Base-by-base conservation (phyloP, 2,113 vertebrate species). In the Podarcis cretensis region DNA sequence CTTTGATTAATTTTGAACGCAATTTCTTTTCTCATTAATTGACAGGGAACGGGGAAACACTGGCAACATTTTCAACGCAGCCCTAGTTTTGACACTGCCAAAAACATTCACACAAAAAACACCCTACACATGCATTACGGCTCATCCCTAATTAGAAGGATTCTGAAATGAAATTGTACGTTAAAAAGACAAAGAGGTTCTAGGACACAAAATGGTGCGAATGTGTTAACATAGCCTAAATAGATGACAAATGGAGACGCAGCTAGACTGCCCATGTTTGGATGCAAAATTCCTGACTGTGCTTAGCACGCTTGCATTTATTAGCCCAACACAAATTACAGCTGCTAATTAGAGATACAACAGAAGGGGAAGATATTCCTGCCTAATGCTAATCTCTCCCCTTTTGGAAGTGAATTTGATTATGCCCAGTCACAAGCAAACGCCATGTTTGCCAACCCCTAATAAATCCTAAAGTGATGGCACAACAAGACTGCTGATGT, bases 361-460 rank as follows among this genome's bases (percentile, higher is more conserved):
- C 63, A 91, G 89, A 81, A 93, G 88, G 93, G 57, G 87, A 92
- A 92, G 88, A 93, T 79, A 89, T 0, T 90, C 90, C 85, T 92
- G 83, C 77, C 73, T 57, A 40, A 88, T 75, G 75, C 76, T 93
- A 92, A 94, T 93, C 57, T 90, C 5, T 16, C 57, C 4, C 90
- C 74, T 83, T 91, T 94, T 89, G 77, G 78, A 95, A 89, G 87
- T 89, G 88, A 96, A 95, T 93, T 54, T 93, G 91, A 94, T 96
- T 95, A 95, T 27, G 86, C 18, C 16, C 86, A 92, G 75, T 43
- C 84, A 88, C 54, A 80, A 92, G 74, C 57, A 89, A 93, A 94
- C 76, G 84, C 71, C 89, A 0, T 93, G 92, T 89, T 88, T 95
- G 87, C 90, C 94, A 94, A 86, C 48, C 69, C 85, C 57, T 57